Evolutionary conservation across 2,113 vertebrate species (phyloP).

Genomic region (Pungitius pungitius): DNA sequence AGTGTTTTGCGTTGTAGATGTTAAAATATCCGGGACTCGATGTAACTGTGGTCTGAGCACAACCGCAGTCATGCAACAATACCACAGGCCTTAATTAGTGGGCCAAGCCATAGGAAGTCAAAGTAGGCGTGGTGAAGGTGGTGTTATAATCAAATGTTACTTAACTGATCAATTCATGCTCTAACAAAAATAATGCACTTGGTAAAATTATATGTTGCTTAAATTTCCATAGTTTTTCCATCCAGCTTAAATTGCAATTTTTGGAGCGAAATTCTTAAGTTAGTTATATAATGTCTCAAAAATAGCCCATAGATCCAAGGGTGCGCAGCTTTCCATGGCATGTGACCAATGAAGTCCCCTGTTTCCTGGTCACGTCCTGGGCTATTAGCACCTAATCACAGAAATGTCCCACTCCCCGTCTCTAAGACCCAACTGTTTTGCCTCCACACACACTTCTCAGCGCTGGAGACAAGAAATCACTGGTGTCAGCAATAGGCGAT

Average conservation of each 20-base stretch:
- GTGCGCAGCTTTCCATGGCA: slow-evolving; percentile 47
- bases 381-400: slow-evolving; percentile 70
- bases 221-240: not conserved
- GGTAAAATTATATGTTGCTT: slow-evolving; percentile 3
- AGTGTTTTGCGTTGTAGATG: slow-evolving; percentile 24
- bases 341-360: slow-evolving; percentile 53
- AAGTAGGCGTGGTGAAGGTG: slow-evolving; percentile 48
- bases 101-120: slow-evolving; percentile 64
- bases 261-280: slow-evolving; percentile 38
- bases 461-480: slow-evolving; percentile 59
- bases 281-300: slow-evolving; percentile 45
- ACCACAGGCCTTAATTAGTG: slow-evolving; percentile 66
- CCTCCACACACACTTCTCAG: slow-evolving; percentile 66
- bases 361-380: slow-evolving; percentile 55
- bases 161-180: not conserved
- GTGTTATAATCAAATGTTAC: slow-evolving; percentile 37
- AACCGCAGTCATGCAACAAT: slow-evolving; percentile 64
- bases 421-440: slow-evolving; percentile 60
- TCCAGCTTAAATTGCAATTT: slow-evolving; percentile 8
- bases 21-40: slow-evolving; percentile 58
- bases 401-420: slow-evolving; percentile 57
- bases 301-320: slow-evolving; percentile 36
- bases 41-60: slow-evolving; percentile 59
- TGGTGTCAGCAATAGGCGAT: slow-evolving; percentile 69
- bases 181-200: not conserved